phyloP scores from a whole-genome alignment of 2,888 invertebrate species.

The Aquatica leii region DNA sequence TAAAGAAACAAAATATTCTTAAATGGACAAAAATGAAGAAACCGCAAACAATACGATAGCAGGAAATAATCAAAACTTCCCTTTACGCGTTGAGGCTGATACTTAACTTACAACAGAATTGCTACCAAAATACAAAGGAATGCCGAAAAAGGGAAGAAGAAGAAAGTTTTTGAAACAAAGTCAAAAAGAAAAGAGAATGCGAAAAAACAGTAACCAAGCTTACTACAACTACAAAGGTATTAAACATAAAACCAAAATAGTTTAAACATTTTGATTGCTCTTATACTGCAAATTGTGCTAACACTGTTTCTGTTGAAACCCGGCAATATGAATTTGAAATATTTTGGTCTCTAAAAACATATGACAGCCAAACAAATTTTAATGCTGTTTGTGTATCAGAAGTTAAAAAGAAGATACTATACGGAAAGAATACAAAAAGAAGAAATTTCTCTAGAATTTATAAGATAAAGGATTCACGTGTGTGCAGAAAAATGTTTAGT shows the following conservation, averaged over 20 bases:
- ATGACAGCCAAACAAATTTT: constrained; percentile 34
- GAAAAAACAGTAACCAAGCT: too few species aligned
- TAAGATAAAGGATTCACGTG: too few species aligned
- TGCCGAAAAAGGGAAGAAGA: neutral
- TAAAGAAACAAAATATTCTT: neutral
- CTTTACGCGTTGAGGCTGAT: neutral
- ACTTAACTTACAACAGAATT: neutral
- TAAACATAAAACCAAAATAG: neutral
- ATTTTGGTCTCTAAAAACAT: constrained; percentile 39
- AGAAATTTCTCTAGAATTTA: too few species aligned
- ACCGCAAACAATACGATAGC: neutral
- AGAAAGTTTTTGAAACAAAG: neutral
- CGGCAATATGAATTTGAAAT: constrained; percentile 31
- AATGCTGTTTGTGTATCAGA: constrained; percentile 13
- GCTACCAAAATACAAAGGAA: neutral
- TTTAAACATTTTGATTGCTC: neutral
- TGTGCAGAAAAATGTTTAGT: too few species aligned
- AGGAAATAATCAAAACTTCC: too few species aligned
- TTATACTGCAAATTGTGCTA: constrained; percentile 1
- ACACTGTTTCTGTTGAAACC: too few species aligned
- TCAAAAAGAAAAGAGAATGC: neutral
- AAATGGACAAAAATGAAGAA: neutral
- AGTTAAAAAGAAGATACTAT: constrained; percentile 29
- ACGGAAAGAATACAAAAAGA: constrained; percentile 26
- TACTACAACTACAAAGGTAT: constrained; percentile 8